A percentile compares a stretch with the other conserved stretches of the same genome.
Evolutionary conservation across 1,140 invertebrate species (phyloP).

Genomic region (Drosophila triauraria): DNA sequence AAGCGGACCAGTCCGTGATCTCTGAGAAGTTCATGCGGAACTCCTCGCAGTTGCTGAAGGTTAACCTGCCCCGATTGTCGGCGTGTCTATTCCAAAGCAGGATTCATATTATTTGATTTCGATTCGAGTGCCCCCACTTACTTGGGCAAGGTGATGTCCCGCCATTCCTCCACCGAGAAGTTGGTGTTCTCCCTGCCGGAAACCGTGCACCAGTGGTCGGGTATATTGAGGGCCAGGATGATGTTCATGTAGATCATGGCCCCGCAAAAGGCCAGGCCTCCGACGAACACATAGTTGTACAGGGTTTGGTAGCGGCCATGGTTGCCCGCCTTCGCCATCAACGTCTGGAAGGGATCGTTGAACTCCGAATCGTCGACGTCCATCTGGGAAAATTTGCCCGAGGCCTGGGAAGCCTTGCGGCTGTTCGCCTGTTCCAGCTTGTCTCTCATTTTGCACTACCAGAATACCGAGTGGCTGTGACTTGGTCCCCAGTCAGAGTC

Average conservation of each 20-base stretch:
- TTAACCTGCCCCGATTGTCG: slow-evolving; percentile 72
- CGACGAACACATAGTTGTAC: slow-evolving; percentile 85
- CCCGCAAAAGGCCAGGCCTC: slow-evolving; percentile 77
- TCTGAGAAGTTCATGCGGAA: slow-evolving; percentile 79
- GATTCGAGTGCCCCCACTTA: slow-evolving; percentile 47
- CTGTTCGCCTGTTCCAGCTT: slow-evolving; percentile 54
- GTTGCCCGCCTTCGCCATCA: slow-evolving; percentile 86
- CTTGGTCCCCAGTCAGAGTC: slow-evolving; percentile 13
- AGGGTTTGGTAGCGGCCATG: slow-evolving; percentile 86
- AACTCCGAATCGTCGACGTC: slow-evolving; percentile 71
- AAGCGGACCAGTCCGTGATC: slow-evolving; percentile 64
- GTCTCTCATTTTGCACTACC: slow-evolving; percentile 56
- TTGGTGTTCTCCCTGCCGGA: slow-evolving; percentile 85
- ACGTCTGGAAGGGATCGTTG: slow-evolving; percentile 85
- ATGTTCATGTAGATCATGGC: slow-evolving; percentile 86
- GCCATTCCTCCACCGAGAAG: slow-evolving; percentile 85
- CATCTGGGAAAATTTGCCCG: slow-evolving; percentile 54
- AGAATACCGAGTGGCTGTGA: slow-evolving; percentile 9
- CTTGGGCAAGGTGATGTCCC: slow-evolving; percentile 85
- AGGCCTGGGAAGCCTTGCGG: slow-evolving; percentile 53
- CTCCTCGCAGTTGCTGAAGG: slow-evolving; percentile 82
- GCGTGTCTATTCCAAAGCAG: slow-evolving; percentile 46
- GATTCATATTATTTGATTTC: background rate
- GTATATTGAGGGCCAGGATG: slow-evolving; percentile 86
- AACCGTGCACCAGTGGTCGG: slow-evolving; percentile 87